Base-by-base conservation (phyloP, 1,140 invertebrate genomes). In the Achatina immaculata region DNA sequence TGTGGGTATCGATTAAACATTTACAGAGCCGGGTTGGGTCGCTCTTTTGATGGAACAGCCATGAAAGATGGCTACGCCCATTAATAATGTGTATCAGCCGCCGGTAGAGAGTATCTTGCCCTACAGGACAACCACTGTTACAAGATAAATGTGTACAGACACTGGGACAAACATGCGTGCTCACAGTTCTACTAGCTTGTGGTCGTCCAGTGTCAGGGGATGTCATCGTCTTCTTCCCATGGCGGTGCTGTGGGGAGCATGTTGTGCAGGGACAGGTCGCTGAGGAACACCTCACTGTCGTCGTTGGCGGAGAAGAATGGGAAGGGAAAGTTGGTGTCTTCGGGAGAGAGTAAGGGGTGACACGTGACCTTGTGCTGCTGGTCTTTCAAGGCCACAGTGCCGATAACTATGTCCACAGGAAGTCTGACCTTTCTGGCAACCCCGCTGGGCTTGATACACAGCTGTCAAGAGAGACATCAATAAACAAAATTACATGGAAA, bases 181-280 rank as follows among this genome's bases (percentile, higher is more conserved):
- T 62, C 28, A 62, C 58, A 62, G 4, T 6, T 31, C 58, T 62
- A n/a, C n/a, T n/a, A 62, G n/a, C 31, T 2, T 55, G n/a, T 43
- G 45, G 36, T 34, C 45, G 24, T 58, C 24, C 34, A 11, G 19
- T 45, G 48, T 89, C 87, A 89, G 40, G 88, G 88, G 65, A 89
- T 89, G 62, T 89, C 88, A 55, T 88, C 88, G 74, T 88, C 87
- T 73, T 88, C 87, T 73, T 89, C 88, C 88, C 88, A 88, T 0
- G 87, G 88, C 55, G 88, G 88, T 0, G 88, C 88, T 80, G 88
- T 88, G 4, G 88, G 88, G 34, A 89, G 82, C 87, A 89, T 88
- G 77, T 86, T 85, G 73, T 88, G 85, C 66, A 84, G 83, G 69
- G 83, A 83, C 66, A 86, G 83, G 75, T 89, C 88, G 24, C 86